Conservation (phyloP, 2,888 invertebrate genomes). For the Polyploca ridens region DNA sequence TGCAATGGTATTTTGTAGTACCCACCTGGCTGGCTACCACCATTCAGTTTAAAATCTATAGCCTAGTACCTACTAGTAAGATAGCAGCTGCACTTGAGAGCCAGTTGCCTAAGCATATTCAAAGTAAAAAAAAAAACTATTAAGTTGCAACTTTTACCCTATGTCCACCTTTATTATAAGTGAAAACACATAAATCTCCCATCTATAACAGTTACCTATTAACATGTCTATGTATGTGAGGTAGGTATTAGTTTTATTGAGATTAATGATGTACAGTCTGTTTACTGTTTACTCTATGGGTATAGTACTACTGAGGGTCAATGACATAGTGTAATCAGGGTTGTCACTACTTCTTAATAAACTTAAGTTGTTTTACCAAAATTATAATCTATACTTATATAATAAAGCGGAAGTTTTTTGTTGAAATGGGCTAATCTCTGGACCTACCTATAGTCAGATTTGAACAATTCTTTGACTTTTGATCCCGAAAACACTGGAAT, state of each 20-base stretch:
- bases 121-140: no score
- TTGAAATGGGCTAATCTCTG: no score
- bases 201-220: constrained; percentile 2
- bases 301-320: constrained; percentile 32
- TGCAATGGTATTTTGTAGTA: no score
- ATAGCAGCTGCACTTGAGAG: no score
- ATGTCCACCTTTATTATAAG: background rate
- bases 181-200: background rate
- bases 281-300: constrained; percentile 45
- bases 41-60: no score
- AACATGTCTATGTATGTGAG: constrained; percentile 19
- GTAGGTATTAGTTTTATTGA: constrained; percentile 35
- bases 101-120: background rate
- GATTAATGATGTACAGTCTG: constrained; percentile 44
- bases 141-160: background rate
- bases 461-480: no score
- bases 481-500: no score
- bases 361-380: background rate
- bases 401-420: no score
- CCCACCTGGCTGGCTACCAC: no score
- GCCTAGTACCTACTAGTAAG: no score
- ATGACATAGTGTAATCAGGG: constrained; percentile 25
- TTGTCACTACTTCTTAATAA: constrained; percentile 24
- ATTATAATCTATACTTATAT: no score
- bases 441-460: no score